Evolutionary conservation across 37 sponge, comb jelly and placozoan genomes (phyloP), one percentile per base, ranked within the genome.

Genomic region (Oopsacas minuta): DNA sequence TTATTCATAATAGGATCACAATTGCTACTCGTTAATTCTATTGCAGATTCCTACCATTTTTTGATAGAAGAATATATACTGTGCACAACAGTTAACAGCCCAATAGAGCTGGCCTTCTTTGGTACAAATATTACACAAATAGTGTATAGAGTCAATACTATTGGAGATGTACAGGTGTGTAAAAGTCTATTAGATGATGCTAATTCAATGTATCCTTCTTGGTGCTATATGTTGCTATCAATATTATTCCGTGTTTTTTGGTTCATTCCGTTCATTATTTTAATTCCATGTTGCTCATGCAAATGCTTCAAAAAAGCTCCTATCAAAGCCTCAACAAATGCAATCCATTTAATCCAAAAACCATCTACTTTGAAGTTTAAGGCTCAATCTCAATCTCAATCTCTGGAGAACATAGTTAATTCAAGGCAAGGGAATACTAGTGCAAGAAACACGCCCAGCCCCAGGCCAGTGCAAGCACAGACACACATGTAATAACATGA

Each of bases 41-140:
- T 61, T 32, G 20, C 75, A 25, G 75, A 61, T 12, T 5, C 3
- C 20, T 61, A 61, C 30, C 75, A 61, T 12, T 10, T 25, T 32
- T 12, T 61, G 75, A n/a, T 61, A 25, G 75, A 61, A 61, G 75
- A 61, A n/a, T 61, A 61, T n/a, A 61, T 61, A 7, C 22, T 61
- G 30, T 61, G 75, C 75, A n/a, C 30, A 61, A 61, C 75, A 20
- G 75, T 61, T 10, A 61, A 61, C 30, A 61, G 75, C 75, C 75
- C 75, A 10, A 34, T 61, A 7, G 32, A 32, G 5, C 32, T 61
- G 20, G 22, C 75, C 28, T 20, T 12, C 22, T 25, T 7, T 32
- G 30, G 30, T 61, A 3, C 75, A 5, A 61, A 61, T n/a, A 3
- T 34, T 10, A 61, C 75, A 32, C 1, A 10, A 20, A 3, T 61